A percentile compares a stretch with the other conserved stretches of the same genome.
These are phyloP conservation scores for Actinopyga echinites DNA, from an alignment of 53 echinoderm and acorn worm genomes.

Conservation along the genomic window DNA sequence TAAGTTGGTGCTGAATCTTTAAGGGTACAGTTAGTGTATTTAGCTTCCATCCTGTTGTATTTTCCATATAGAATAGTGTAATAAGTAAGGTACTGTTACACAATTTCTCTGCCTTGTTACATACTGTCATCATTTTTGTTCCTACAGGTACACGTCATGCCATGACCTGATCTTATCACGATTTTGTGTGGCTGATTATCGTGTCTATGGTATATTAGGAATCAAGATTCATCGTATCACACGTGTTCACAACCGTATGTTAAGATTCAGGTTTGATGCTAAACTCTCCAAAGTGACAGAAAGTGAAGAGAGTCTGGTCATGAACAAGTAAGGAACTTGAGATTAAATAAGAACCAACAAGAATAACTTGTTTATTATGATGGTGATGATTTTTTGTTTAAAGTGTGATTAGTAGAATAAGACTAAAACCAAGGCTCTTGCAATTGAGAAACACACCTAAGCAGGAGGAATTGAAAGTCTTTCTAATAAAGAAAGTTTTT, in stretches of 20 bases:
- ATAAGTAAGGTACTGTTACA: too few relatives aligned
- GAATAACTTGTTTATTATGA: not conserved
- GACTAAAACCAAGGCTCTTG: not conserved
- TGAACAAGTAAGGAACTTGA: slow-evolving; percentile 65
- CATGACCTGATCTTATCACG: slow-evolving; percentile 96
- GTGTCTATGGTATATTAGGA: slow-evolving; percentile 77
- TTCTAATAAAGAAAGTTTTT: too few relatives aligned
- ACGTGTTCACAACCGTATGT: slow-evolving; percentile 93
- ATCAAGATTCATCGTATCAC: slow-evolving; percentile 95
- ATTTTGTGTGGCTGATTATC: slow-evolving; percentile 97
- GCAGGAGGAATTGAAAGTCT: too few relatives aligned
- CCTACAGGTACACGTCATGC: slow-evolving; percentile 87
- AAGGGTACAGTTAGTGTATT: too few relatives aligned
- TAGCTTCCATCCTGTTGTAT: too few relatives aligned
- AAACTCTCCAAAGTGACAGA: slow-evolving; percentile 69
- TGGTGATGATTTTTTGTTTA: not conserved
- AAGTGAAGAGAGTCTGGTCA: slow-evolving; percentile 68
- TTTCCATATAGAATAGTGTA: too few relatives aligned
- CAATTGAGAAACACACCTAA: too few relatives aligned
- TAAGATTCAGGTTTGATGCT: slow-evolving; percentile 89
- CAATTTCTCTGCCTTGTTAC: too few relatives aligned
- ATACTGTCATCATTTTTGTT: not conserved
- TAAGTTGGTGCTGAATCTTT: too few relatives aligned
- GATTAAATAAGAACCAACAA: not conserved
- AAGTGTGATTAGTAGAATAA: not conserved